phyloP scores from a whole-genome alignment of 2,113 vertebrate species.

The Antigone vipio region DNA sequence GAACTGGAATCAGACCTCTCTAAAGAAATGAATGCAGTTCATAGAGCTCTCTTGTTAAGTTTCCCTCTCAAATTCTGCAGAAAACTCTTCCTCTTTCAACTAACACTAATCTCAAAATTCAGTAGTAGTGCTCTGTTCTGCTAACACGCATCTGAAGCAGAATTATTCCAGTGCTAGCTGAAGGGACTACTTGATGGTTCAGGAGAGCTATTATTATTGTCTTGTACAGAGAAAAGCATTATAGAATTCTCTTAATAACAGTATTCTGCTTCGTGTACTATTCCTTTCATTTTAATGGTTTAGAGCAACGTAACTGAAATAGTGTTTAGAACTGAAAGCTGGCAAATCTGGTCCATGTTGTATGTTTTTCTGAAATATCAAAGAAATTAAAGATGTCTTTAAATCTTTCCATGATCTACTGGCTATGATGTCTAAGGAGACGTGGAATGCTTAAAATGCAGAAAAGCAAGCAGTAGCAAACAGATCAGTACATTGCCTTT shows the following conservation, averaged over 20 bases:
- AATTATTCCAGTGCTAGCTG: not conserved
- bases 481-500: not conserved
- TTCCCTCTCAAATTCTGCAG: not conserved
- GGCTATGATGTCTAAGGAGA: not conserved
- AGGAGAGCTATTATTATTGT: not conserved
- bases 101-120: not conserved
- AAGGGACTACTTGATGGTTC: not conserved
- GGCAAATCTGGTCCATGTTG: not conserved
- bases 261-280: not conserved
- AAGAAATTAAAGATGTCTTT: not conserved
- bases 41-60: not conserved
- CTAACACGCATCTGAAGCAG: not conserved
- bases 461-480: not conserved
- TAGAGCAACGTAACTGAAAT: not conserved
- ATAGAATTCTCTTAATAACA: not conserved
- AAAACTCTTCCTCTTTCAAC: not conserved
- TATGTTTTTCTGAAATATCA: not conserved
- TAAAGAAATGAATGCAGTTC: not conserved
- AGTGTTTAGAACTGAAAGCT: not conserved
- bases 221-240: not conserved
- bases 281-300: not conserved
- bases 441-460: not conserved
- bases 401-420: not conserved
- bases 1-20: not conserved
- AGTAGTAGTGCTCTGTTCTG: not conserved